phyloP scores from a whole-genome alignment of 2,888 invertebrate species.

The Orthonevra nobilis region DNA sequence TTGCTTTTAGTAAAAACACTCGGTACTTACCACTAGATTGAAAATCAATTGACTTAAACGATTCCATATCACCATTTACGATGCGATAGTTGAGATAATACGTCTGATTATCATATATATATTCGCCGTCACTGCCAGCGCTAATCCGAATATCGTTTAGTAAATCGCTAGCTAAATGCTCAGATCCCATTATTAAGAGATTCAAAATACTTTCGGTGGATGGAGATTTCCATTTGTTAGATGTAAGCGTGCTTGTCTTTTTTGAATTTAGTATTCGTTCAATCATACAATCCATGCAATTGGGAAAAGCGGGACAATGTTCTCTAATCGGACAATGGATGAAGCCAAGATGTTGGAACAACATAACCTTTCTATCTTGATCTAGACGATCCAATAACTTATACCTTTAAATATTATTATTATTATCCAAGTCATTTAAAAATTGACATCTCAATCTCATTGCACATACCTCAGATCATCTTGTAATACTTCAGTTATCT shows the following conservation, averaged over 20 bases:
- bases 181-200: constrained; percentile 92
- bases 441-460: constrained; percentile 7
- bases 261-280: constrained; percentile 85
- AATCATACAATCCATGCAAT: constrained; percentile 89
- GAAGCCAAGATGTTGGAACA: constrained; percentile 97
- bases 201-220: constrained; percentile 83
- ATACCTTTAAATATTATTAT: constrained; percentile 84
- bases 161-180: constrained; percentile 92
- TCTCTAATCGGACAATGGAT: constrained; percentile 96
- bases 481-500: constrained; percentile 94
- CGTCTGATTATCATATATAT: constrained; percentile 88
- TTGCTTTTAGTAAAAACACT: too few relatives aligned
- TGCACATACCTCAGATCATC: constrained; percentile 91
- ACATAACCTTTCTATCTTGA: constrained; percentile 95
- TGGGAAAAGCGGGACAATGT: constrained; percentile 94
- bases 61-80: constrained; percentile 93
- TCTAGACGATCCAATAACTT: constrained; percentile 96
- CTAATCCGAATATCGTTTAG: constrained; percentile 92
- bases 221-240: constrained; percentile 75
- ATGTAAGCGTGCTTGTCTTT: constrained; percentile 82
- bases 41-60: constrained; percentile 91
- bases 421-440: too few relatives aligned
- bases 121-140: constrained; percentile 91
- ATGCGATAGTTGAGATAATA: constrained; percentile 92
- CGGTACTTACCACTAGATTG: constrained; percentile 90